phyloP scores from a whole-genome alignment of 2,888 invertebrate species.

The Herminia tarsipennalis region DNA sequence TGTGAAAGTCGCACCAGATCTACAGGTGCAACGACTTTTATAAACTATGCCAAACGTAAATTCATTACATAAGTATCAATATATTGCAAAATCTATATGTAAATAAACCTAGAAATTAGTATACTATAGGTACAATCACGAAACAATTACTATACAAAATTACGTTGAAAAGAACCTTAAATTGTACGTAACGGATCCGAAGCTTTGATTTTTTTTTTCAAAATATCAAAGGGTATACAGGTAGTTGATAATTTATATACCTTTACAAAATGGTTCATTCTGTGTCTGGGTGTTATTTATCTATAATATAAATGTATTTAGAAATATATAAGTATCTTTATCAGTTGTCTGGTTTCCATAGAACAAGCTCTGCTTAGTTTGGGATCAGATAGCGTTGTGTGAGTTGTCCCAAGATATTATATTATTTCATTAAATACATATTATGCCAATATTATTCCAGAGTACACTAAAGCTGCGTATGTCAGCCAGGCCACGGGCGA shows the following conservation, averaged over 20 bases:
- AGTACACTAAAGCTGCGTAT: too few species aligned
- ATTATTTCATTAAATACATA: too few species aligned
- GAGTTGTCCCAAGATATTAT: too few species aligned
- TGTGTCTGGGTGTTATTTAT: background rate
- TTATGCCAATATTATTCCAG: too few species aligned
- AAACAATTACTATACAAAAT: background rate
- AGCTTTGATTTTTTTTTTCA: background rate
- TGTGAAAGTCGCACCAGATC: constrained; percentile 62
- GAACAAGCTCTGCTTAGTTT: too few species aligned
- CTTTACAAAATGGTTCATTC: background rate
- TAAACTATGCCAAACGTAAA: constrained; percentile 51
- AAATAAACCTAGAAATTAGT: constrained; percentile 14
- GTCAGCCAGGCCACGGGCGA: too few species aligned
- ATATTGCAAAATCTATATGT: constrained; percentile 31
- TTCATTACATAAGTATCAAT: constrained; percentile 52
- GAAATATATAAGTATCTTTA: too few species aligned
- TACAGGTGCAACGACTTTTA: constrained; percentile 52
- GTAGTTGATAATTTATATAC: too few species aligned
- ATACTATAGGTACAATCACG: constrained; percentile 4
- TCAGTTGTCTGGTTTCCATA: too few species aligned
- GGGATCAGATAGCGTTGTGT: too few species aligned
- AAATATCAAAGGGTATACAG: background rate
- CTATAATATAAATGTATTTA: too few species aligned
- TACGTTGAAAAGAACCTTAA: background rate
- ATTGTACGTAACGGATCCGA: background rate